Percentiles rank a stretch among this genome's conserved stretches.
Evolutionary conservation across 2,888 invertebrate species (phyloP).

Genomic region (Lingula anatina): DNA sequence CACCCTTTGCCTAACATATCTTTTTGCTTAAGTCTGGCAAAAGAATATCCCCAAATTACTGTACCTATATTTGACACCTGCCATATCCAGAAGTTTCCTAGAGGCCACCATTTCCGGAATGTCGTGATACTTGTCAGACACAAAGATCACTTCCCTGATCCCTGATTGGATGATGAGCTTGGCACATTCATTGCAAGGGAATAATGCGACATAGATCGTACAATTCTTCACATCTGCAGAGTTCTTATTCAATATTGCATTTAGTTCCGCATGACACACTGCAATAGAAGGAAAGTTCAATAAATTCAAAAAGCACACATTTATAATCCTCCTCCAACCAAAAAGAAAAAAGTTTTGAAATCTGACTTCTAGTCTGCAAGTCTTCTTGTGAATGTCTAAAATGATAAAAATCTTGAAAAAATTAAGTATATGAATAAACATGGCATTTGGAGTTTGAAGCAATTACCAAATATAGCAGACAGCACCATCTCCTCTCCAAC

Average conservation of each 20-base stretch:
- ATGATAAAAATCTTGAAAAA: no score
- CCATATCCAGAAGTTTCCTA: conserved; percentile 74
- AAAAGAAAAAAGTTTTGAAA: no score
- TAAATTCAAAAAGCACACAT: no score
- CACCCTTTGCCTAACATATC: no score
- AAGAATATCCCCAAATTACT: background rate
- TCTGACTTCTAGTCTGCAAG: no score
- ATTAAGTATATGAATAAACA: no score
- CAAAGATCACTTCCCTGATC: conserved; percentile 65
- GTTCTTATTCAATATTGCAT: conserved; percentile 91
- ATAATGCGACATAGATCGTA: conserved; percentile 72
- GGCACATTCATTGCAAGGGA: conserved; percentile 97
- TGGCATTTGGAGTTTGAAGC: no score
- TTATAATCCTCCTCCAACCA: no score
- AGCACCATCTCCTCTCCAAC: no score
- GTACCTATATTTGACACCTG: conserved; percentile 62
- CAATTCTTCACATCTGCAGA: conserved; percentile 71
- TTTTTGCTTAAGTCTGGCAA: background rate
- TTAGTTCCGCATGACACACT: conserved; percentile 98
- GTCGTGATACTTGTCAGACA: conserved; percentile 74
- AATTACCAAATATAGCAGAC: no score
- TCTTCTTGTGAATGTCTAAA: no score
- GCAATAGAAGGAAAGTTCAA: conserved; percentile 14
- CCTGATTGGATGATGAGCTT: conserved; percentile 94
- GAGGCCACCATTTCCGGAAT: conserved; percentile 70